phyloP scores from a whole-genome alignment of 2,888 invertebrate genomes.

The Neocrepidodera transversa region DNA sequence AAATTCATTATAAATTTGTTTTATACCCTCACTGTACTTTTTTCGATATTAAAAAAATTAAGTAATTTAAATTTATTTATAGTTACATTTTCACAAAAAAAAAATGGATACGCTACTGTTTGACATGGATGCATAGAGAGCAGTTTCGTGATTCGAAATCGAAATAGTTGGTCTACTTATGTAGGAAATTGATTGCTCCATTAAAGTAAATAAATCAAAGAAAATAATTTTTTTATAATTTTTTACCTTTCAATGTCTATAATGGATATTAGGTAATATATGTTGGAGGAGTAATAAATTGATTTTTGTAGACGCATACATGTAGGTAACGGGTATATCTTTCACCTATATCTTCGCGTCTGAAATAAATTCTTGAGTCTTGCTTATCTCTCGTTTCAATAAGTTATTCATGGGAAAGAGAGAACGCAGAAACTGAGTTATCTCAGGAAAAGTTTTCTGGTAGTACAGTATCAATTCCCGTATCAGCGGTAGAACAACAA shows the following conservation, averaged over 20 bases:
- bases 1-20: no score
- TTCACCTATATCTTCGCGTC: slow-evolving; percentile 6
- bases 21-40: no score
- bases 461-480: slow-evolving; percentile 11
- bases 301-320: not conserved
- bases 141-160: slow-evolving; percentile 6
- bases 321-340: not conserved
- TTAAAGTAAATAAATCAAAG: not conserved
- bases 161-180: not conserved
- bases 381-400: slow-evolving; percentile 19
- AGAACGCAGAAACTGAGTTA: slow-evolving; percentile 20
- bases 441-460: slow-evolving; percentile 13
- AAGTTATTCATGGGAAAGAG: slow-evolving; percentile 24
- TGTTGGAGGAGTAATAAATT: no score
- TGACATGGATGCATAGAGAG: not conserved
- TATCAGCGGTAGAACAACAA: not conserved
- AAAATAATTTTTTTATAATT: not conserved
- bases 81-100: no score
- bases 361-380: slow-evolving; percentile 17
- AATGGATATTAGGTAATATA: no score
- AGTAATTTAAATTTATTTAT: not conserved
- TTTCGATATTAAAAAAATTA: not conserved
- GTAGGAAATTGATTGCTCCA: slow-evolving; percentile 9
- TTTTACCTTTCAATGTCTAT: no score
- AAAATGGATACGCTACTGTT: not conserved